Percentiles rank a stretch among this genome's conserved stretches.
Evolutionary conservation across 2,888 invertebrate species (phyloP).

Genomic region (Argyresthia albistria): DNA sequence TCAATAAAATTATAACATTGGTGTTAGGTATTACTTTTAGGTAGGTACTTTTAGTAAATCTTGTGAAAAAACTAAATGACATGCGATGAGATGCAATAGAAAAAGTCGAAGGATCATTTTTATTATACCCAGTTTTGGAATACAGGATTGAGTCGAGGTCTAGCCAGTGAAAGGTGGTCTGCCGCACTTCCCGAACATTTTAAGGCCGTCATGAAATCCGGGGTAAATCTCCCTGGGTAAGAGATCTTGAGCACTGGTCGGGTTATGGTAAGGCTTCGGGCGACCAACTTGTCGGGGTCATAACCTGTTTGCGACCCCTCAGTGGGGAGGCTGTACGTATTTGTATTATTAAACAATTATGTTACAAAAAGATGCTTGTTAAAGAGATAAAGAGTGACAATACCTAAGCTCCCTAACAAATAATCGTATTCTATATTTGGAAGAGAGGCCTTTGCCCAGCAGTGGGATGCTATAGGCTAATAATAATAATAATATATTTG

Average conservation of each 20-base stretch:
- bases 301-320: slow-evolving; percentile 71
- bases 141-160: slow-evolving; percentile 39
- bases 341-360: neutral
- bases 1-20: too few relatives aligned
- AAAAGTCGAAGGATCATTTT: slow-evolving; percentile 46
- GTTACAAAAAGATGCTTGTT: neutral
- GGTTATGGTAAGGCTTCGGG: slow-evolving; percentile 44
- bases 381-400: too few relatives aligned
- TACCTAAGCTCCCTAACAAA: too few relatives aligned
- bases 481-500: too few relatives aligned
- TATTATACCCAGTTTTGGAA: slow-evolving; percentile 64
- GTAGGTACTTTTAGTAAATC: too few relatives aligned
- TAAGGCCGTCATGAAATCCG: slow-evolving; percentile 19
- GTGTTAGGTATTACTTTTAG: too few relatives aligned
- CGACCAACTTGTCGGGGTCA: slow-evolving; percentile 70
- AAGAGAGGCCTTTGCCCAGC: too few relatives aligned
- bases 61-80: too few relatives aligned
- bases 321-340: slow-evolving; percentile 27
- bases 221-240: slow-evolving; percentile 20
- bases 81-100: too few relatives aligned
- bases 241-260: slow-evolving; percentile 42
- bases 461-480: too few relatives aligned
- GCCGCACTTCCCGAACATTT: slow-evolving; percentile 17
- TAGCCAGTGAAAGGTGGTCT: neutral
- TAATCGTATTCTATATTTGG: too few relatives aligned